These are phyloP conservation scores for Hydra vulgaris DNA, from an alignment of 30 jellyfish, hydroid and myxozoan genomes.

Conservation along the genomic window DNA sequence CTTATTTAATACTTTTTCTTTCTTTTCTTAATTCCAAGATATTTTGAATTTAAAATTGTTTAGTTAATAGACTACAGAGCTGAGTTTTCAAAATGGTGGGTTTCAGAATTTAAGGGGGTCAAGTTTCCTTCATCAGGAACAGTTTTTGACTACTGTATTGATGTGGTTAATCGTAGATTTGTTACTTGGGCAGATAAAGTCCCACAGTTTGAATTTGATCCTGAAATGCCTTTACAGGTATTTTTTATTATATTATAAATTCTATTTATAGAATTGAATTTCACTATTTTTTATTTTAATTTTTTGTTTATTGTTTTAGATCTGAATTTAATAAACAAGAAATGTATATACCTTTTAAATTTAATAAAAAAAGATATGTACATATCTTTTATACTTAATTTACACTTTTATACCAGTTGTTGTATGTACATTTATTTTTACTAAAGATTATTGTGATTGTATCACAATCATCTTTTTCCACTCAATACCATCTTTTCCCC, in stretches of 20 bases:
- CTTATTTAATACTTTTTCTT: background rate
- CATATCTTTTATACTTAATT: too few species aligned
- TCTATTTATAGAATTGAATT: background rate
- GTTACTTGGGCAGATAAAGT: constrained; percentile 91
- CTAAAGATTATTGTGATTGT: too few species aligned
- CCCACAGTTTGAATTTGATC: constrained; percentile 76
- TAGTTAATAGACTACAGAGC: constrained; percentile 85
- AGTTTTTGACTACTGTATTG: constrained; percentile 83
- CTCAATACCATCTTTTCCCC: too few species aligned
- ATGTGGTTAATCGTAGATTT: constrained; percentile 63
- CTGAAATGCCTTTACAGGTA: constrained; percentile 97
- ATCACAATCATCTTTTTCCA: too few species aligned
- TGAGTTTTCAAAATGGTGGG: constrained; percentile 98
- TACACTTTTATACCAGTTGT: too few species aligned
- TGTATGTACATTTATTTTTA: too few species aligned
- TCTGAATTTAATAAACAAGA: too few species aligned
- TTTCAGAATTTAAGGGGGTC: constrained; percentile 83
- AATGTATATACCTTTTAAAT: too few species aligned
- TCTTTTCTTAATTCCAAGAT: background rate
- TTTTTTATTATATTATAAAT: background rate
- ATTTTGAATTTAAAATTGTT: constrained; percentile 4
- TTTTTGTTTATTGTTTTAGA: background rate
- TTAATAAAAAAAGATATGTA: too few species aligned
- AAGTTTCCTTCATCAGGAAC: constrained; percentile 98
- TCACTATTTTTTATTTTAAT: background rate